phyloP scores from a whole-genome alignment of 2,113 vertebrate species.

The Pithys albifrons region DNA sequence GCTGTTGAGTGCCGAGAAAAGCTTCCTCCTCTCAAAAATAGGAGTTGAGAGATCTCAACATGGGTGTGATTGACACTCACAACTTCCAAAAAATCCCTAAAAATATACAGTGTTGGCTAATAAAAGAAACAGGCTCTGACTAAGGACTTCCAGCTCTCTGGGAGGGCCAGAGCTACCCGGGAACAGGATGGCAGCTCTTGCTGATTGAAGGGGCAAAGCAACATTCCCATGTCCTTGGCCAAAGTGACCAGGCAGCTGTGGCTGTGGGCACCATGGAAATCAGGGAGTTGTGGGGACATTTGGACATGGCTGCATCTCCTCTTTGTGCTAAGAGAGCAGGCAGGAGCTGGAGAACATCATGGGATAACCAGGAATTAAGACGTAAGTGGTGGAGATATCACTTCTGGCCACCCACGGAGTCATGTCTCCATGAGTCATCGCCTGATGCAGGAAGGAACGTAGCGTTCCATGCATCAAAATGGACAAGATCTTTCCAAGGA shows the following conservation, averaged over 20 bases:
- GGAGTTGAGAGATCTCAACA: neutral
- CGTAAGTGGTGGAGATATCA: conserved; percentile 49
- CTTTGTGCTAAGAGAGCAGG: neutral
- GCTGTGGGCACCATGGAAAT: neutral
- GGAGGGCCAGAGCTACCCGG: neutral
- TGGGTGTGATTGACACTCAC: neutral
- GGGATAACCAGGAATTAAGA: conserved; percentile 57
- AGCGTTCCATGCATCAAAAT: neutral
- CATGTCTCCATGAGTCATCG: conserved; percentile 62
- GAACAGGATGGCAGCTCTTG: neutral
- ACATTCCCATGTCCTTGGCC: fast-evolving
- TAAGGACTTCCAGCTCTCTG: neutral
- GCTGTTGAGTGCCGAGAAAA: neutral
- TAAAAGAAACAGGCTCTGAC: conserved; percentile 32
- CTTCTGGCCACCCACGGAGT: conserved; percentile 66
- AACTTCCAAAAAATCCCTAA: conserved; percentile 11
- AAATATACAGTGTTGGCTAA: conserved; percentile 6
- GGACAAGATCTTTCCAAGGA: conserved; percentile 53
- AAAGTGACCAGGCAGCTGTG: neutral
- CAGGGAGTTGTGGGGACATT: neutral
- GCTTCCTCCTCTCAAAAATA: neutral
- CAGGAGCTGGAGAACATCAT: conserved; percentile 50
- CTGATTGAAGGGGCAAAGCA: neutral
- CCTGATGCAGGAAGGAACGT: conserved; percentile 52
- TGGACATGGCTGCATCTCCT: neutral